phyloP scores from a whole-genome alignment of 2,113 vertebrate species.

The Lycocorax pyrrhopterus region DNA sequence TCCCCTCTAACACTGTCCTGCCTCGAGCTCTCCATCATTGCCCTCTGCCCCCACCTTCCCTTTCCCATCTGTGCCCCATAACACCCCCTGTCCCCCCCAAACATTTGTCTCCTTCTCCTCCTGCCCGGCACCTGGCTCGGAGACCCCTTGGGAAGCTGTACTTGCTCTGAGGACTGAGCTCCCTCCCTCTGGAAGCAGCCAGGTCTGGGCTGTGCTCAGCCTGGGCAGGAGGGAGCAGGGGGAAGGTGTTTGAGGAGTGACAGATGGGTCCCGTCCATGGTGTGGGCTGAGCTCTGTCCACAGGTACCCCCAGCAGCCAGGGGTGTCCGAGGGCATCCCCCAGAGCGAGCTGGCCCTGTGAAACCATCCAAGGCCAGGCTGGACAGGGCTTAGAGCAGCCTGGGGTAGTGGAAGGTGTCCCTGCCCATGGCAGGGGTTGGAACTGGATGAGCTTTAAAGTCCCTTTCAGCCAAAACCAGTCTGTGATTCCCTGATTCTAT shows the following conservation, averaged over 20 bases:
- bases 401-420: neutral
- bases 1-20: neutral
- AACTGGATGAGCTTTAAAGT: neutral
- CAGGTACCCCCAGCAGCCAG: neutral
- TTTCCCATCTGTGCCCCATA: neutral
- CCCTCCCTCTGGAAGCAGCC: neutral
- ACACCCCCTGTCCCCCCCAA: neutral
- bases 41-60: neutral
- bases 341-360: neutral
- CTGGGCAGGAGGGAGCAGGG: neutral
- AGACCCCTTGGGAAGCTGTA: neutral
- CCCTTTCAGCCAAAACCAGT: neutral
- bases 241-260: neutral
- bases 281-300: neutral
- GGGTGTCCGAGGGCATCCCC: neutral
- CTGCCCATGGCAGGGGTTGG: neutral
- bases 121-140: fast-evolving
- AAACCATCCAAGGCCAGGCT: neutral
- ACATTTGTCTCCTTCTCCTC: neutral
- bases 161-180: neutral
- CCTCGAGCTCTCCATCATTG: fast-evolving
- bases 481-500: neutral
- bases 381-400: neutral
- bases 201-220: neutral
- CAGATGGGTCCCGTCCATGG: fast-evolving